These are phyloP conservation scores for Tetragonisca angustula DNA, from an alignment of 2,888 invertebrate species.

Conservation along the genomic window DNA sequence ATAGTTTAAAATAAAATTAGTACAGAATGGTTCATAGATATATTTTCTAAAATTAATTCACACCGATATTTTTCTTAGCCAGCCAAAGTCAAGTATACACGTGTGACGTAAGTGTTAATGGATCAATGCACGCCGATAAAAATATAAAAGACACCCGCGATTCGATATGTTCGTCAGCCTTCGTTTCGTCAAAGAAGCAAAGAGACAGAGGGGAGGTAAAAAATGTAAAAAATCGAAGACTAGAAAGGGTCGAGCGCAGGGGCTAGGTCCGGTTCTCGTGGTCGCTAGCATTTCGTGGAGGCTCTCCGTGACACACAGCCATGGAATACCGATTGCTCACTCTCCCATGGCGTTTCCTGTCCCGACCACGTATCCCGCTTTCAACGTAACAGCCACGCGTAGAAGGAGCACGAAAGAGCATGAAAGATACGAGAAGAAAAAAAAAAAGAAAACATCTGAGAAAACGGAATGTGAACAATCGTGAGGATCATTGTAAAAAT, in stretches of 20 bases:
- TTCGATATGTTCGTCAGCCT: background rate
- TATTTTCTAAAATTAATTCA: too few relatives aligned
- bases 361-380: conserved; percentile 74
- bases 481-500: too few relatives aligned
- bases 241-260: background rate
- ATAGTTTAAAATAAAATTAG: too few relatives aligned
- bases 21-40: too few relatives aligned
- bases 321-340: conserved; percentile 77
- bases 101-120: background rate
- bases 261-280: conserved; percentile 35
- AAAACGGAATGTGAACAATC: too few relatives aligned
- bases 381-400: conserved; percentile 64
- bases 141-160: background rate
- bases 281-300: conserved; percentile 20
- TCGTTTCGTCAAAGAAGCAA: background rate
- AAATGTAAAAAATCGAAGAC: background rate
- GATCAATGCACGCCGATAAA: background rate
- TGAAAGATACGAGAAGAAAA: background rate
- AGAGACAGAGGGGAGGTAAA: background rate
- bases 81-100: too few relatives aligned
- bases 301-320: conserved; percentile 62
- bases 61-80: too few relatives aligned
- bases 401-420: background rate
- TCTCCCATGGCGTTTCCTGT: conserved; percentile 80
- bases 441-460: background rate